A percentile compares a stretch with the other conserved stretches of the same genome.
Conservation (phyloP, 2,113 vertebrate species). For the Lepus americanus region DNA sequence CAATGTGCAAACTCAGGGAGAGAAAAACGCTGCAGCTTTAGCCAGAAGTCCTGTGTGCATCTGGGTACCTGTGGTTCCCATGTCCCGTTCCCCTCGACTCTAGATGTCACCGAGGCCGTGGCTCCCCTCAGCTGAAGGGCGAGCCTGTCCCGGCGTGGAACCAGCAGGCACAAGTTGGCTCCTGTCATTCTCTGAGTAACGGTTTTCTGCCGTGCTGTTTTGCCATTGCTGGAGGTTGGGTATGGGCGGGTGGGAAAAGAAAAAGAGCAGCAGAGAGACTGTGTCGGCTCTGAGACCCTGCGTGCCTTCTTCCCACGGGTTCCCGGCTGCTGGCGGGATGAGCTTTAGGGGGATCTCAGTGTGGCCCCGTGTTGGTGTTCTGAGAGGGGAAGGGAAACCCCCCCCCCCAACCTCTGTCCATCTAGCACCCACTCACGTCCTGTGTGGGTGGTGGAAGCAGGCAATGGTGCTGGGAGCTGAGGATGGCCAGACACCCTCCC, state of each 20-base stretch:
- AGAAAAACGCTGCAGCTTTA: background rate
- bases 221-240: background rate
- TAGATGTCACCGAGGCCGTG: background rate
- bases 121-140: background rate
- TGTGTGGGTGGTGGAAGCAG: background rate
- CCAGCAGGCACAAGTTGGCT: background rate
- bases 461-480: accelerated
- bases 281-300: background rate
- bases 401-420: background rate
- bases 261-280: background rate
- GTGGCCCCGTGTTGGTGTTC: background rate
- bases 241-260: background rate
- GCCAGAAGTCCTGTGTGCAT: background rate
- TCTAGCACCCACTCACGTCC: background rate
- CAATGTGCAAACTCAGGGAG: background rate
- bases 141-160: background rate
- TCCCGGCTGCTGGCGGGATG: background rate
- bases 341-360: background rate
- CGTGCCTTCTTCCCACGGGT: accelerated
- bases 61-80: background rate
- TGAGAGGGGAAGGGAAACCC: background rate
- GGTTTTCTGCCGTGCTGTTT: background rate
- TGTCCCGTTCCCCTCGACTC: background rate
- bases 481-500: background rate
- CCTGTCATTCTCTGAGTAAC: background rate